Evolutionary conservation across 2,888 invertebrate species (phyloP).

Genomic region (Desoria tigrina): DNA sequence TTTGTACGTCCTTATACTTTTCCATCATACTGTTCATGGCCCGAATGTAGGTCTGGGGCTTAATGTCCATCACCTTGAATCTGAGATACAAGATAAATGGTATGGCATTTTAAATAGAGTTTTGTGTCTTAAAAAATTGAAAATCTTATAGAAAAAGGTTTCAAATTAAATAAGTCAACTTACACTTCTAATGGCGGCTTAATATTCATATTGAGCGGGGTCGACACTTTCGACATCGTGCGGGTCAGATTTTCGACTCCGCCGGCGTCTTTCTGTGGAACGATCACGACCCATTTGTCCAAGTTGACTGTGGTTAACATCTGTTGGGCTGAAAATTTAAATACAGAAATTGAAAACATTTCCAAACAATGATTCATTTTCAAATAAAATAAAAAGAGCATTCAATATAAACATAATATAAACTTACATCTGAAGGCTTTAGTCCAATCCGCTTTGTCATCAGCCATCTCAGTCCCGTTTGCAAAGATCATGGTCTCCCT

Average conservation of each 20-base stretch:
- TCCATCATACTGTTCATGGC: not conserved
- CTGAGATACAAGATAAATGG: no score
- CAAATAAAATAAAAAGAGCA: no score
- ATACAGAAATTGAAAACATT: no score
- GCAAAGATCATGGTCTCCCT: conserved; percentile 25
- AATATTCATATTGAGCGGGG: conserved; percentile 24
- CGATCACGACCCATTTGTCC: conserved; percentile 28
- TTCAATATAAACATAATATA: no score
- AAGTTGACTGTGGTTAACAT: conserved; percentile 28
- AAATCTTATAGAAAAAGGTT: no score
- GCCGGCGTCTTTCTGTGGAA: conserved; percentile 21
- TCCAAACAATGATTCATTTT: no score
- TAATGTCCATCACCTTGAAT: conserved; percentile 18
- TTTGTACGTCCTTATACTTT: conserved; percentile 51
- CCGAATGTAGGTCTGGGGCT: conserved; percentile 3
- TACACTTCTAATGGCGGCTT: conserved; percentile 31
- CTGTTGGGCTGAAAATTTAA: conserved; percentile 21
- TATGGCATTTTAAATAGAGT: no score
- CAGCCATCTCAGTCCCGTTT: conserved; percentile 1
- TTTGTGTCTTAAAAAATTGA: no score
- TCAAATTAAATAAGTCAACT: conserved; percentile 7
- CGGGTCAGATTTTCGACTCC: conserved; percentile 33
- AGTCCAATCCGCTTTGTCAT: conserved; percentile 34
- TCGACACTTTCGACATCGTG: conserved; percentile 24
- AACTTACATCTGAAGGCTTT: conserved; percentile 29